Base-by-base conservation (phyloP, 2,797 vertebrate species). In the Argya squamiceps region DNA sequence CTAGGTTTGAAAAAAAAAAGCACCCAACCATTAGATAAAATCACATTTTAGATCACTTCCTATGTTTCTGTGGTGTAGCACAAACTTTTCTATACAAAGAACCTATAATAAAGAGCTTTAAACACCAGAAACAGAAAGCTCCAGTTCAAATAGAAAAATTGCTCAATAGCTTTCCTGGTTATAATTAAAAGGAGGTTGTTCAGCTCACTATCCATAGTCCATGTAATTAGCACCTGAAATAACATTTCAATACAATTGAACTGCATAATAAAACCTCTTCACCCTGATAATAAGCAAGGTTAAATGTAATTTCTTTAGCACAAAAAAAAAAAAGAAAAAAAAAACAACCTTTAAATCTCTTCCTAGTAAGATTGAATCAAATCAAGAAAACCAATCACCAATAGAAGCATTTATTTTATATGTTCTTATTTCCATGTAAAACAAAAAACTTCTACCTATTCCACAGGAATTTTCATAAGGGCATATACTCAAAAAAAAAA, bases 121-220 rank as follows among this genome's bases (percentile, higher is more conserved):
- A 93, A 89, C 56, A 50, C 5, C 24, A 74, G 23, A 43, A 91
- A 89, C 18, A 0, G 10, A 92, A 84, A 70, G n/a, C 22, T 94
- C 17, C 18, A 39, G 34, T 82, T 92, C 17, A 59, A 89, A 74
- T 4, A 69, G 27, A 79, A 75, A 81, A 84, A 86, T 59, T 64
- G 21, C 23, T 92, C 68, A 84, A 60, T 59, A 49, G n/a, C 56
- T 89, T 92, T 94, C 18, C 22, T 43, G 18, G 21, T 77, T 87
- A 49, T 84, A 96, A 92, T 87, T 85, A 91, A 89, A 92, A 89
- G 30, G 12, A 86, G 15, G 19, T 83, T 94, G 81, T 88, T 84
- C 78, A 77, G 62, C 34, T 89, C 24, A 77, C 49, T 85, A 44
- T 84, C 88, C 60, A 53, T 19, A 80, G 34, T 67, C 52, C 16